Conservation (phyloP, 2,113 vertebrate species). For the Hystrix cristata region DNA sequence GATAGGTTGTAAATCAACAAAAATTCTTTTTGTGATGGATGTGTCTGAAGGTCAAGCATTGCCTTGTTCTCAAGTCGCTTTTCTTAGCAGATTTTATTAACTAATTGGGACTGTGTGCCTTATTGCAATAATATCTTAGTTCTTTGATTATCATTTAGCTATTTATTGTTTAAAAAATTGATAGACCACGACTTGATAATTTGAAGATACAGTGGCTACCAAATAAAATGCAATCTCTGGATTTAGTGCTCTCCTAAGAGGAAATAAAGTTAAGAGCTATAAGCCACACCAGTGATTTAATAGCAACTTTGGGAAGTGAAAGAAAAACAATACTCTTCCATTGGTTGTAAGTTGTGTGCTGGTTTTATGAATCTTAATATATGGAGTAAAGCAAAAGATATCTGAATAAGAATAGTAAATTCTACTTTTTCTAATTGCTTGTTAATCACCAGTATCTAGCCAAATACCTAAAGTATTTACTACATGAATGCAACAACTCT, state of each 20-base stretch:
- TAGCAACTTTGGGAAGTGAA: neutral
- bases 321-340: neutral
- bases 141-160: neutral
- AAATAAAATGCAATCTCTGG: neutral
- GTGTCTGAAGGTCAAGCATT: neutral
- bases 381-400: neutral
- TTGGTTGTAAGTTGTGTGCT: neutral
- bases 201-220: neutral
- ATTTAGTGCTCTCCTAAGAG: neutral
- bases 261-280: neutral
- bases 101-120: neutral
- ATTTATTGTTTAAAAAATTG: neutral
- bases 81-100: neutral
- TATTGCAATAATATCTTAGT: neutral
- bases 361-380: neutral
- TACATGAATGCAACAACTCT: neutral
- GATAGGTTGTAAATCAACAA: conserved; percentile 36
- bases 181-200: neutral
- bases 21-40: neutral
- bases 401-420: neutral
- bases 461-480: neutral
- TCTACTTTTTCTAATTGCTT: conserved; percentile 13
- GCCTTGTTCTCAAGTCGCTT: conserved; percentile 10
- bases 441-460: neutral
- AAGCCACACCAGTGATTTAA: neutral